A percentile compares a stretch with the other conserved stretches of the same genome.
These are phyloP conservation scores for Isoperla grammatica DNA, from an alignment of 2,888 invertebrate genomes.

Conservation along the genomic window DNA sequence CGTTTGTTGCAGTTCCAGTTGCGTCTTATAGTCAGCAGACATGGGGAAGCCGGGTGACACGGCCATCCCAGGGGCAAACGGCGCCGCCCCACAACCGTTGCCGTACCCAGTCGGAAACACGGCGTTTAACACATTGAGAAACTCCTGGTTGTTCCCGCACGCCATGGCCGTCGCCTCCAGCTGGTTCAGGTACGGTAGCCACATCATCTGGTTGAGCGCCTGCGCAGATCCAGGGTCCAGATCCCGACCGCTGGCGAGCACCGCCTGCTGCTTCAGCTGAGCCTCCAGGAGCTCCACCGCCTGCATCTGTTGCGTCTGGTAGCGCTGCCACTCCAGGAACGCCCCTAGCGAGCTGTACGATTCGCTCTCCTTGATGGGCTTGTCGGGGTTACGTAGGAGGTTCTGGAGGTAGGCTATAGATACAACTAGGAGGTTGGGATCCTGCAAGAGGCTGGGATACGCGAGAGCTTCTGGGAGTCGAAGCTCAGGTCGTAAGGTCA, in stretches of 20 bases:
- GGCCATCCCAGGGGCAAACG: slow-evolving; percentile 48
- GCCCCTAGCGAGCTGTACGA: slow-evolving; percentile 24
- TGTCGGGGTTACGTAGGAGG: slow-evolving; percentile 29
- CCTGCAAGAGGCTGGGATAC: slow-evolving; percentile 64
- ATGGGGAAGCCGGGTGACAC: slow-evolving; percentile 48
- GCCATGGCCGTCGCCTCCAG: slow-evolving; percentile 53
- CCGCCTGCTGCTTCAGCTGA: slow-evolving; percentile 26
- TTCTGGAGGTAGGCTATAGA: slow-evolving; percentile 63
- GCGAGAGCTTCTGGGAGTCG: slow-evolving; percentile 67
- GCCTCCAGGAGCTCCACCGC: slow-evolving; percentile 24
- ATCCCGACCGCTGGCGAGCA: slow-evolving; percentile 43
- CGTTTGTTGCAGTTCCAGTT: slow-evolving; percentile 51
- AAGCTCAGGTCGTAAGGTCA: slow-evolving; percentile 65
- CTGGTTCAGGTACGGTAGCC: slow-evolving; percentile 64
- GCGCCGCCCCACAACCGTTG: slow-evolving; percentile 37
- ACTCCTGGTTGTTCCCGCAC: slow-evolving; percentile 44
- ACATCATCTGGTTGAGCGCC: slow-evolving; percentile 66
- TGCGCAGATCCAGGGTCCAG: slow-evolving; percentile 65
- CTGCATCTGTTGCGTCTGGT: slow-evolving; percentile 33
- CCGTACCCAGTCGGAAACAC: slow-evolving; percentile 36
- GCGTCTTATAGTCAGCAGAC: slow-evolving; percentile 38
- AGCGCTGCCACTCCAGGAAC: slow-evolving; percentile 27
- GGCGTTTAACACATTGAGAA: slow-evolving; percentile 44
- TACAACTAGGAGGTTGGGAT: slow-evolving; percentile 73
- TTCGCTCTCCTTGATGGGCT: slow-evolving; percentile 33